Conservation (phyloP, 2,797 vertebrate species). For the Oreochromis grahami region DNA sequence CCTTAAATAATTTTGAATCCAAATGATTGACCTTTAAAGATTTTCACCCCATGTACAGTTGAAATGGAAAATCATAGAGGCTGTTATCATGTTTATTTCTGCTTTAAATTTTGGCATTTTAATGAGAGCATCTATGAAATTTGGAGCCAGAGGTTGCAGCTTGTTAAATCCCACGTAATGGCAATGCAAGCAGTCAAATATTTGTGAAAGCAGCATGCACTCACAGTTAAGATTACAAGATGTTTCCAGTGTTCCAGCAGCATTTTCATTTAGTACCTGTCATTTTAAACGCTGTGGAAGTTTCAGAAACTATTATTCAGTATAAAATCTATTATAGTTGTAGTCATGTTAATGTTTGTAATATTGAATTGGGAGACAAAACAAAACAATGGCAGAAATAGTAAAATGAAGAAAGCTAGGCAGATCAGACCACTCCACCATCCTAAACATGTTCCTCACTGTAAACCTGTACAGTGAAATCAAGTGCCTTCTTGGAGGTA, state of each 20-base stretch:
- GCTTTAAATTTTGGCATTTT: not conserved
- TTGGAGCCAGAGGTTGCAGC: not conserved
- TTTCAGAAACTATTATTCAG: not conserved
- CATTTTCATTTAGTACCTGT: not conserved
- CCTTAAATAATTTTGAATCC: not conserved
- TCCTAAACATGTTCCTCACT: not conserved
- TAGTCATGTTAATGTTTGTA: not conserved
- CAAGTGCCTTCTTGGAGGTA: fast-evolving
- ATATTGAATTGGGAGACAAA: not conserved
- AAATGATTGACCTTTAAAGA: not conserved
- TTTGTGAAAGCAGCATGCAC: not conserved
- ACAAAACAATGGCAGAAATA: not conserved
- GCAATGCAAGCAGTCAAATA: not conserved
- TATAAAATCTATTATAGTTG: not conserved
- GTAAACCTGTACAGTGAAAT: fast-evolving
- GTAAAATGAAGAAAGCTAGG: not conserved
- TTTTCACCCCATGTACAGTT: not conserved
- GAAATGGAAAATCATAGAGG: fast-evolving
- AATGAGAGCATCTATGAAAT: not conserved
- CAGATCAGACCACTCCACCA: not conserved
- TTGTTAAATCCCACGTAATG: not conserved
- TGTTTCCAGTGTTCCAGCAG: not conserved
- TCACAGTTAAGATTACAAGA: not conserved
- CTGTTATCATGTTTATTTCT: not conserved
- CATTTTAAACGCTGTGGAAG: not conserved